Conservation (phyloP, 2,888 invertebrate species). For the Hypolimnas misippus region DNA sequence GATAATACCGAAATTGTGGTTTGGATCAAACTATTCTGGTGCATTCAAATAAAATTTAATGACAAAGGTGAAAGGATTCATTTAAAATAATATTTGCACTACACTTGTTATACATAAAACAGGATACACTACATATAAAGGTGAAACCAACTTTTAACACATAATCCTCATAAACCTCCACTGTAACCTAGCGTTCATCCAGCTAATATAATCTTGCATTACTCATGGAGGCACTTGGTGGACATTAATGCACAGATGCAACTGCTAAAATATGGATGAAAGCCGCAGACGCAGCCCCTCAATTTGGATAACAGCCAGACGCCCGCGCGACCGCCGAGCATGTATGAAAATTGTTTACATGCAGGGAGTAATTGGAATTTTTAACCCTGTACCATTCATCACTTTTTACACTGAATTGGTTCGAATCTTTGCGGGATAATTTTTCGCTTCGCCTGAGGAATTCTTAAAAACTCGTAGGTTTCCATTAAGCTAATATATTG, state of each 20-base stretch:
- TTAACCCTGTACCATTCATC: slow-evolving; percentile 15
- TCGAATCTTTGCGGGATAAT: neutral
- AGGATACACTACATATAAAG: no score
- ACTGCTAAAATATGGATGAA: slow-evolving; percentile 44
- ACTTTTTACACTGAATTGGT: neutral
- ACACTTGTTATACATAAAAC: no score
- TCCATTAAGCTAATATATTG: no score
- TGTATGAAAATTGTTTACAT: slow-evolving; percentile 20
- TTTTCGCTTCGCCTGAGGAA: neutral
- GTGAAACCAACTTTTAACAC: no score
- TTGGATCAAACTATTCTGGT: no score
- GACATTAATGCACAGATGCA: slow-evolving; percentile 36
- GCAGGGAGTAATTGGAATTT: slow-evolving; percentile 21
- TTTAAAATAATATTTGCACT: no score
- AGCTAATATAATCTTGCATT: slow-evolving; percentile 24
- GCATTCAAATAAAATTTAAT: no score
- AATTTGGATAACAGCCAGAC: slow-evolving; percentile 44
- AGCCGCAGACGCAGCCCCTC: slow-evolving; percentile 39
- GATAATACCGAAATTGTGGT: no score
- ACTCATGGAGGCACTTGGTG: slow-evolving; percentile 16
- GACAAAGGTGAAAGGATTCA: no score
- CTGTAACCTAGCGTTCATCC: neutral
- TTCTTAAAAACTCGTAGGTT: no score
- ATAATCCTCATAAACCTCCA: no score
- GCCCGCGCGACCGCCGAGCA: slow-evolving; percentile 17